phyloP scores from a whole-genome alignment of 2,888 invertebrate species.

The Caenorhabditis panamensis region DNA sequence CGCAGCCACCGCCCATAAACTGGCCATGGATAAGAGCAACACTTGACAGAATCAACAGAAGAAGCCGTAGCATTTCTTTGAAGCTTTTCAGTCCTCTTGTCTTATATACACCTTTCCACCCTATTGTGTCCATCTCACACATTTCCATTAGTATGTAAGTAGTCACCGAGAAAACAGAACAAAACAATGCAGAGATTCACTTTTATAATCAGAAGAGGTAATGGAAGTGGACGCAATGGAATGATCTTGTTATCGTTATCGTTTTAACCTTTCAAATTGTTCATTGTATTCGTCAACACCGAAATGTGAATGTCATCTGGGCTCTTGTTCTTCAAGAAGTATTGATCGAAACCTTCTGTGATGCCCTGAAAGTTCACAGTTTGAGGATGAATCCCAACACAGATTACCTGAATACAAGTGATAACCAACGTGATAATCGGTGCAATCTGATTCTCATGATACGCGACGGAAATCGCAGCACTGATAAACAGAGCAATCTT shows the following conservation, averaged over 20 bases:
- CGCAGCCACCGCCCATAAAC: constrained; percentile 34
- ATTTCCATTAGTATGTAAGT: not conserved
- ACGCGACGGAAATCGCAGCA: constrained; percentile 72
- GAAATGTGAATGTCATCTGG: constrained; percentile 66
- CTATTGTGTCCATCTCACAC: constrained; percentile 21
- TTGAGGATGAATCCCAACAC: not conserved
- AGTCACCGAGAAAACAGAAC: not conserved
- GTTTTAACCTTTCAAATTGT: constrained; percentile 47
- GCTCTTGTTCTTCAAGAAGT: constrained; percentile 63
- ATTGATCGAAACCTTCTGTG: constrained; percentile 72
- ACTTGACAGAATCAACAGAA: not conserved
- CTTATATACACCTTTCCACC: not conserved
- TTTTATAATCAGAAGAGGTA: not conserved
- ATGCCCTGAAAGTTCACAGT: constrained; percentile 60
- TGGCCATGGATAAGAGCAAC: not conserved
- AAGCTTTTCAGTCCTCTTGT: not conserved
- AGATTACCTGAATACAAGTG: constrained; percentile 70
- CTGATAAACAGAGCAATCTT: constrained; percentile 71
- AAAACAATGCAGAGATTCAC: constrained; percentile 14
- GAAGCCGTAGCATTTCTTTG: not conserved
- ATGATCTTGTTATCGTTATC: too few species aligned
- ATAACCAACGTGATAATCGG: constrained; percentile 71
- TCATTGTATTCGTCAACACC: constrained; percentile 44
- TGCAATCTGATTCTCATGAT: constrained; percentile 68
- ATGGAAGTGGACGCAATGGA: not conserved